These are phyloP conservation scores for Cygnus atratus DNA, from an alignment of 2,113 vertebrate species.

Conservation along the genomic window DNA sequence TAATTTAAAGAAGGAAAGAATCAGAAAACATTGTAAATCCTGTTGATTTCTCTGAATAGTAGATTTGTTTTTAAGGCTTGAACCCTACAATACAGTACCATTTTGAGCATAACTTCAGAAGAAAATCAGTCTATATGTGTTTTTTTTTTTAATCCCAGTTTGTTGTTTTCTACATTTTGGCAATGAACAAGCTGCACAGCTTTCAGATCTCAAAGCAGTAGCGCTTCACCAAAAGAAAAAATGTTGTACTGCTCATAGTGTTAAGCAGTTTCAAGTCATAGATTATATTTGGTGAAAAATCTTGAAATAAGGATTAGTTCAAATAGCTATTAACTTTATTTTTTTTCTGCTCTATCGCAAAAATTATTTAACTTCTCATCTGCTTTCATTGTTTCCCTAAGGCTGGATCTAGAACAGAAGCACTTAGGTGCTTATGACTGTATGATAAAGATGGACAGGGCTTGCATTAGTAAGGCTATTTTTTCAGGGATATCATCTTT, in stretches of 20 bases:
- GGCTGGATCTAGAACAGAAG: not conserved
- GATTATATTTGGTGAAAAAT: not conserved
- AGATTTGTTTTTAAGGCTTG: not conserved
- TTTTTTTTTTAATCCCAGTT: not conserved
- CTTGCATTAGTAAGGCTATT: not conserved
- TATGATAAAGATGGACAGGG: not conserved
- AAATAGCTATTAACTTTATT: not conserved
- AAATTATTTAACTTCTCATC: not conserved
- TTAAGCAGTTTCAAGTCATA: not conserved
- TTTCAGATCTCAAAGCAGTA: constrained; percentile 5
- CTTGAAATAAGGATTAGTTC: not conserved
- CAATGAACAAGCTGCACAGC: not conserved
- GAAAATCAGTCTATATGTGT: not conserved
- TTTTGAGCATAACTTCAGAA: not conserved
- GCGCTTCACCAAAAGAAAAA: not conserved
- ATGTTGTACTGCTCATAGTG: not conserved
- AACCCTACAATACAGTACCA: not conserved
- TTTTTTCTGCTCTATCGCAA: not conserved
- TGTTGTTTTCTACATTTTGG: not conserved
- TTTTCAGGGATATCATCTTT: not conserved
- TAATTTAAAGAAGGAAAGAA: not conserved
- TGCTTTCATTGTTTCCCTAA: not conserved
- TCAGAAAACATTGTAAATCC: not conserved
- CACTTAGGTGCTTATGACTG: not conserved
- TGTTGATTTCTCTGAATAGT: not conserved